Base-by-base conservation (phyloP, 2,113 vertebrate species). In the Lampris megalopsis region DNA sequence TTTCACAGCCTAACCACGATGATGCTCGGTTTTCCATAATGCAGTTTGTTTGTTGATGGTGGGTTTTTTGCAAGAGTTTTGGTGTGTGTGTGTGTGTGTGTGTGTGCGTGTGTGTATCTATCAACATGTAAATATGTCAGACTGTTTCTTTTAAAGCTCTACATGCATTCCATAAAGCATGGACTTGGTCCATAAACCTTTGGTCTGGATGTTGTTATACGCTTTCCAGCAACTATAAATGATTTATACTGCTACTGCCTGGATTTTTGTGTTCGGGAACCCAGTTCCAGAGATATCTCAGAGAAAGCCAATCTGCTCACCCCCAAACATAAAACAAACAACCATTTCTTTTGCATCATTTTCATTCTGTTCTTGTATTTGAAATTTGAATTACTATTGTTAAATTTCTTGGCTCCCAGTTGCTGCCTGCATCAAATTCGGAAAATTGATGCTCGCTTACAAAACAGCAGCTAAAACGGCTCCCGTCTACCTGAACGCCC, bases 1-100 rank as follows among this genome's bases (percentile, higher is more conserved):
- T 52, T 43, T 64, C 10, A 79, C 74, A 75, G 53, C 5, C 1
- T 48, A 67, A 56, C 71, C 80, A 68, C 77, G 79, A 35, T 5
- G 56, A 45, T n/a, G 48, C 41, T 68, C 5, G 52, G 64, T 57
- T 84, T 84, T 79, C 83, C 78, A 68, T 62, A 1, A 3, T 0
- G 47, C 35, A 47, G 45, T 61, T 24, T 24, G 24, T 24, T 24
- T 24, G 24, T 24, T 24, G 24, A 24, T 24, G 24, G 24, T 24
- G 24, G 24, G 24, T 24, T 24, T 24, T 24, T 24, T 24, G 24
- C 24, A 24, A 24, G 24, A 24, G 63, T 71, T 66, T 71, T 43
- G 13, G 5, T 73, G 38, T 53, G 10, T 6, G 10, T 6, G 9
- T 61, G 50, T 41, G 10, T 41, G 59, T 42, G 38, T 61, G 59